Evolutionary conservation across 2,888 invertebrate genomes (phyloP).

Genomic region (Phyllotreta cruciferae): DNA sequence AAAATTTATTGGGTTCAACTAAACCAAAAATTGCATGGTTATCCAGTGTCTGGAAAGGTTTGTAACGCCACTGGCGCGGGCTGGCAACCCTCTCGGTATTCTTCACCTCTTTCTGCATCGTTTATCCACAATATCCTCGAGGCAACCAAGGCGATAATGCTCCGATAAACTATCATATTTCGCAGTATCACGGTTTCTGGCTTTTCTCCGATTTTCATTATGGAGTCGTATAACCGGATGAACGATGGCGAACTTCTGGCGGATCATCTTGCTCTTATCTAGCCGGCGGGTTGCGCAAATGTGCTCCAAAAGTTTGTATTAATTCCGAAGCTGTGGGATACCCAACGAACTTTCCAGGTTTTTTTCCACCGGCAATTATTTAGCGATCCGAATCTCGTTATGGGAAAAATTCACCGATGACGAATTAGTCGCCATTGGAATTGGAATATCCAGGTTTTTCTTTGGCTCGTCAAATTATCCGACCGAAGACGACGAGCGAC

Average conservation of each 20-base stretch:
- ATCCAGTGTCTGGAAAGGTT: not conserved
- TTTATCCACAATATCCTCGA: conserved; percentile 20
- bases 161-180: conserved; percentile 47
- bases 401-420: not conserved
- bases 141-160: conserved; percentile 38
- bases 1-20: no score
- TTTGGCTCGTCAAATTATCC: conserved; percentile 6
- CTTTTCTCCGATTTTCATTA: conserved; percentile 33
- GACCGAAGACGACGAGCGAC: conserved; percentile 19
- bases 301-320: not conserved
- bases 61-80: not conserved
- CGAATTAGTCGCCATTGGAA: conserved; percentile 14
- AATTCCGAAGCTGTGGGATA: no score
- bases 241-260: conserved; percentile 9
- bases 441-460: conserved; percentile 19
- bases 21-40: no score
- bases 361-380: no score
- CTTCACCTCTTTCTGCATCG: not conserved
- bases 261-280: conserved; percentile 7
- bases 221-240: conserved; percentile 18
- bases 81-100: not conserved
- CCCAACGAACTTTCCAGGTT: no score
- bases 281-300: conserved; percentile 6
- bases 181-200: conserved; percentile 38
- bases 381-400: no score